phyloP scores from a whole-genome alignment of 2,888 invertebrate genomes.

The Drosophila monieri region DNA sequence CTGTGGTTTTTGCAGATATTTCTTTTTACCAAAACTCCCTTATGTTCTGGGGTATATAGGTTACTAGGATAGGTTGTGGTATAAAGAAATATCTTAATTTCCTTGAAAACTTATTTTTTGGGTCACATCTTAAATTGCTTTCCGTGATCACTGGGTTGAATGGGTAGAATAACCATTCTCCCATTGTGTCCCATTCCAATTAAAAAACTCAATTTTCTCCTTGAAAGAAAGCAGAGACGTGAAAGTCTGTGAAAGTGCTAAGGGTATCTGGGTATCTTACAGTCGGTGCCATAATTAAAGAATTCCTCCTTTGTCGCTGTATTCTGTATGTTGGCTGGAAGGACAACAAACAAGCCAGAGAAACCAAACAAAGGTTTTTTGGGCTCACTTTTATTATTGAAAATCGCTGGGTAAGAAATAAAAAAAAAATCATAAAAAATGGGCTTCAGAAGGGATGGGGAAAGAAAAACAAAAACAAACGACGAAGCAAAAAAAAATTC shows the following conservation, averaged over 20 bases:
- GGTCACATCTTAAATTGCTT: constrained; percentile 1
- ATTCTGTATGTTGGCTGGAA: constrained; percentile 24
- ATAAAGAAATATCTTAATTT: too few species aligned
- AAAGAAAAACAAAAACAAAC: constrained; percentile 45
- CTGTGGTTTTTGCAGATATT: constrained; percentile 2
- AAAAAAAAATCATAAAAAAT: constrained; percentile 3
- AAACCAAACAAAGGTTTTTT: constrained; percentile 29
- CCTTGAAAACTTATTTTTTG: background rate
- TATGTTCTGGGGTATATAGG: background rate
- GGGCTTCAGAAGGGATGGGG: background rate
- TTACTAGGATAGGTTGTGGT: background rate
- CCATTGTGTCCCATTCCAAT: constrained; percentile 11
- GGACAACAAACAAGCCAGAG: constrained; percentile 31
- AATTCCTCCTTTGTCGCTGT: constrained; percentile 9
- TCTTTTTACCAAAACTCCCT: background rate
- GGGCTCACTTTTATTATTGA: constrained; percentile 70
- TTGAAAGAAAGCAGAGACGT: background rate
- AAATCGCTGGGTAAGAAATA: constrained; percentile 53
- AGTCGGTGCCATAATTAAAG: constrained; percentile 26
- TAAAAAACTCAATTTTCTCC: constrained; percentile 29
- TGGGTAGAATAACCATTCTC: background rate
- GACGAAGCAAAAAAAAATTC: constrained; percentile 68
- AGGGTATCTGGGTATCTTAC: constrained; percentile 23
- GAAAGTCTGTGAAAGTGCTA: constrained; percentile 6
- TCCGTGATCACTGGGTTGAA: too few species aligned